Evolutionary conservation across 1,140 invertebrate species (phyloP).

Genomic region (Pseudomyrmex flavicornis): DNA sequence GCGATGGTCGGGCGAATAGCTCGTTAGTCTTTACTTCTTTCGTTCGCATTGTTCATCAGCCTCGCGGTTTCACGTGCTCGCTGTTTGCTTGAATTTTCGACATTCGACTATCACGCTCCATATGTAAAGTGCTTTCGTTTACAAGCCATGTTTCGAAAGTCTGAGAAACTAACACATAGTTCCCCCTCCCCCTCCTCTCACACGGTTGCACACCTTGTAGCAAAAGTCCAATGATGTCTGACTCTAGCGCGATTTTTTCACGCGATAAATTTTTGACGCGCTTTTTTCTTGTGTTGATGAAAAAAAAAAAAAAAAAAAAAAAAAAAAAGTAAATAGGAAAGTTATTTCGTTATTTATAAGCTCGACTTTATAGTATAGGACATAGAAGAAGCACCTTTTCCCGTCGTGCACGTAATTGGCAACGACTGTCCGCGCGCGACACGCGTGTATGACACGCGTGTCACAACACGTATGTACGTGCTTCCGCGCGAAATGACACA

Average conservation of each 20-base stretch:
- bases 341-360: slow-evolving; percentile 8
- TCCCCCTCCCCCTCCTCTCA: too few species aligned
- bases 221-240: background rate
- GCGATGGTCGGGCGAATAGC: slow-evolving; percentile 38
- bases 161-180: too few species aligned
- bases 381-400: background rate
- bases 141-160: too few species aligned
- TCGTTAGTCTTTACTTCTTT: slow-evolving; percentile 47
- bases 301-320: too few species aligned
- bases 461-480: slow-evolving; percentile 19
- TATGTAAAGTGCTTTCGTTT: background rate
- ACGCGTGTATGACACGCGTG: slow-evolving; percentile 20
- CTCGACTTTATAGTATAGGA: background rate
- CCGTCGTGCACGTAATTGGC: background rate
- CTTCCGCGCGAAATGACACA: slow-evolving; percentile 40
- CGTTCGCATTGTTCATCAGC: slow-evolving; percentile 17
- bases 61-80: background rate
- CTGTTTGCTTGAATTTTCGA: background rate
- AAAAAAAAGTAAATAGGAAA: background rate
- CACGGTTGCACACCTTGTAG: too few species aligned
- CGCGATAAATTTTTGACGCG: slow-evolving; percentile 1
- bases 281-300: background rate
- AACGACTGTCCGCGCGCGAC: background rate
- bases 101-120: background rate
- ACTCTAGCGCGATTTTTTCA: background rate